Percentiles rank a stretch among this genome's conserved stretches.
These are phyloP conservation scores for Garrulus glandarius DNA, from an alignment of 2,797 vertebrate genomes.

Conservation along the genomic window DNA sequence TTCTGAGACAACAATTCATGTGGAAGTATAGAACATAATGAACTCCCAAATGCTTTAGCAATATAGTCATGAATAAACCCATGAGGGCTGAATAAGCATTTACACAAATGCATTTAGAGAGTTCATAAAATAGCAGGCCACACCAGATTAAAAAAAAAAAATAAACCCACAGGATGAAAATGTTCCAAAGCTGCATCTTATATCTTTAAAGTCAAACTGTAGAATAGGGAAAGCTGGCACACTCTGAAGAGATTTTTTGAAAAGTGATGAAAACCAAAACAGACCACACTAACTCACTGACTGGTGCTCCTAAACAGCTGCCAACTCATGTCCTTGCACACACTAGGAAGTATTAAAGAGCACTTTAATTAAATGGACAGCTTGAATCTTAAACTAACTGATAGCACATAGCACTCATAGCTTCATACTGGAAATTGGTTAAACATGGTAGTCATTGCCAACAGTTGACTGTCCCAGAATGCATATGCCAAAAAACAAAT, in stretches of 20 bases:
- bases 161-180: not conserved
- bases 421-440: not conserved
- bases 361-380: not conserved
- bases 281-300: not conserved
- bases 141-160: not conserved
- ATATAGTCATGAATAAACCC: slow-evolving; percentile 32
- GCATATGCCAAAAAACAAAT: not conserved
- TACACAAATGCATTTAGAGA: slow-evolving; percentile 20
- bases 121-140: slow-evolving; percentile 10
- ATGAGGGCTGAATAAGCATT: slow-evolving; percentile 44
- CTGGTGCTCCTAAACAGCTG: not conserved
- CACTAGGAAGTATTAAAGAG: not conserved
- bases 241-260: not conserved
- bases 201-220: not conserved
- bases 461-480: not conserved
- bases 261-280: not conserved
- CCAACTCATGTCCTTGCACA: not conserved
- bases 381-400: not conserved
- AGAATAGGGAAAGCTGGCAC: not conserved
- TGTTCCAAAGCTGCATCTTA: not conserved
- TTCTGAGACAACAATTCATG: slow-evolving; percentile 34
- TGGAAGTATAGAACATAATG: slow-evolving; percentile 35
- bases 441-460: not conserved
- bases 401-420: not conserved
- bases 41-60: slow-evolving; percentile 34